Evolutionary conservation across 1,140 invertebrate genomes (phyloP).

Genomic region (Frieseomelitta varia): DNA sequence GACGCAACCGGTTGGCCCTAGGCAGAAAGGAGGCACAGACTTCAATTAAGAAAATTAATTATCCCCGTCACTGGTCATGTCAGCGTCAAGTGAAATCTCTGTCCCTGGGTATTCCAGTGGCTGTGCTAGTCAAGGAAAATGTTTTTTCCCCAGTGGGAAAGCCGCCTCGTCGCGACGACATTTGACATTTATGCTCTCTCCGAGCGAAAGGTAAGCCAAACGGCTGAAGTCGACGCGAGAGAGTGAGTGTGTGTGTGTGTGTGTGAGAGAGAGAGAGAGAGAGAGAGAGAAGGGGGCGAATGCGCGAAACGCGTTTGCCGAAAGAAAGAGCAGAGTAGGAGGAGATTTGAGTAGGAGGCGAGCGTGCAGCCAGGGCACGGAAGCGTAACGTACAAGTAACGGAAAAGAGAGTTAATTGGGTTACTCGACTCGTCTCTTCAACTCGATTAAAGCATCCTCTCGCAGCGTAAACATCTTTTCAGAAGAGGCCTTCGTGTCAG

Average conservation of each 20-base stretch:
- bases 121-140: slow-evolving; percentile 13
- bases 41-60: slow-evolving; percentile 48
- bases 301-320: not conserved
- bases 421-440: slow-evolving; percentile 75
- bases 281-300: not conserved
- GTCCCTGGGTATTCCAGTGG: not conserved
- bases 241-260: no score
- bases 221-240: not conserved
- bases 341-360: not conserved
- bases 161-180: slow-evolving; percentile 6
- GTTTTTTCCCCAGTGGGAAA: slow-evolving; percentile 35
- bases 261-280: no score
- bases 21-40: slow-evolving; percentile 22
- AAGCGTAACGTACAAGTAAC: slow-evolving; percentile 56
- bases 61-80: slow-evolving; percentile 27
- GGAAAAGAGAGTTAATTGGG: slow-evolving; percentile 72
- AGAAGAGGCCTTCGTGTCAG: slow-evolving; percentile 67
- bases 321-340: not conserved
- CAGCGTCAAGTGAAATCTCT: slow-evolving; percentile 20
- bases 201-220: slow-evolving; percentile 26
- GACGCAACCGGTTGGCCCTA: not conserved
- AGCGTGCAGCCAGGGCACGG: not conserved
- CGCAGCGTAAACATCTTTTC: slow-evolving; percentile 75
- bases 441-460: slow-evolving; percentile 74
- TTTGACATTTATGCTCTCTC: slow-evolving; percentile 55